A percentile compares a stretch with the other conserved stretches of the same genome.
Conservation (phyloP, 2,888 invertebrate species). For the Agrotis segetum region DNA sequence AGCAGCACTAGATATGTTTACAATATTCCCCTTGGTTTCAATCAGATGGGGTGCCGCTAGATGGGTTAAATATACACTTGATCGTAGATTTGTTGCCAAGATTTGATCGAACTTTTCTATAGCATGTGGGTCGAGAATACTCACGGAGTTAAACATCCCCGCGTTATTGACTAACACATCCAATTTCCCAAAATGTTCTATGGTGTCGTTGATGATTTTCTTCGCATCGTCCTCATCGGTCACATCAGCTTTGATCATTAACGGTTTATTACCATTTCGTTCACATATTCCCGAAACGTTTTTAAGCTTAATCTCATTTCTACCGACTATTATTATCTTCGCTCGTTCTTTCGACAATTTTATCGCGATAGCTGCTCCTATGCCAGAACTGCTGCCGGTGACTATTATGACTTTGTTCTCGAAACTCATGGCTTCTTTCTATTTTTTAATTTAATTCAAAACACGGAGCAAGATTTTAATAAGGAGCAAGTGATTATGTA, state of each 20-base stretch:
- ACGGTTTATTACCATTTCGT: conserved; percentile 59
- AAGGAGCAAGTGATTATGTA: conserved; percentile 4
- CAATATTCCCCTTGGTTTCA: conserved; percentile 93
- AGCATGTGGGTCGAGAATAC: conserved; percentile 63
- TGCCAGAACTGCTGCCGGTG: conserved; percentile 68
- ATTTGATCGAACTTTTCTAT: conserved; percentile 67
- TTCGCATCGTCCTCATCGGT: conserved; percentile 62
- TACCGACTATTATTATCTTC: conserved; percentile 65
- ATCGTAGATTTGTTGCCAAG: conserved; percentile 69
- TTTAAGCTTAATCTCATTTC: conserved; percentile 66
- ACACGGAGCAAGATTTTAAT: background rate
- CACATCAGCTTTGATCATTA: conserved; percentile 67
- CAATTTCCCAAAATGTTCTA: conserved; percentile 66
- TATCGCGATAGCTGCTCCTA: conserved; percentile 65
- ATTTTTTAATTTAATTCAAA: background rate
- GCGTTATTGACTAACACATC: conserved; percentile 73
- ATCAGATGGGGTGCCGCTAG: conserved; percentile 94
- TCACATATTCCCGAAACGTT: conserved; percentile 61
- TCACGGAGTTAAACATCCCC: conserved; percentile 54
- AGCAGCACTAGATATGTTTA: conserved; percentile 95
- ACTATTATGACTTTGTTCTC: conserved; percentile 67
- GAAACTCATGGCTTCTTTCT: conserved; percentile 60
- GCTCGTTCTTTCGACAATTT: conserved; percentile 61
- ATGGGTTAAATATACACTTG: conserved; percentile 71
- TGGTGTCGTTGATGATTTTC: conserved; percentile 61